Base-by-base conservation (phyloP, 1,140 invertebrate genomes). In the Hyles euphorbiae region DNA sequence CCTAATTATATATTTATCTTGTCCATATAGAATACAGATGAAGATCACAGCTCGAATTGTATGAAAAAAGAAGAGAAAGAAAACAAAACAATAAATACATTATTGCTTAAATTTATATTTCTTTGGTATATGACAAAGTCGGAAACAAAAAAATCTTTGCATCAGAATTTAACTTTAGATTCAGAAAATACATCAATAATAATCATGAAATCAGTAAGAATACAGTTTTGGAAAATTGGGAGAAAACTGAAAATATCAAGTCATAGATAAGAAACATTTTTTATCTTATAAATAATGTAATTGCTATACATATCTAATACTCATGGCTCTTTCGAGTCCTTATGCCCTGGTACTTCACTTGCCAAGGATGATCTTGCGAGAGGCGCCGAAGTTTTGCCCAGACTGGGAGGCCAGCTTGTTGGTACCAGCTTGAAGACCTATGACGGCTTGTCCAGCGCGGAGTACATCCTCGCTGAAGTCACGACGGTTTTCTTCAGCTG, bases 401-500 rank as follows among this genome's bases (percentile, higher is more conserved):
- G 95, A 93, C 77, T 97, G 96, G 1, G 93, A 94, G 5, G 96
- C 96, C 45, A 97, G 93, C 75, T 97, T 96, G 90, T 98, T 98
- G 53, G 94, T 94, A 49, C 98, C 97, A 55, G 96, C 96, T 87
- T 99, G 97, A 0, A 98, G 92, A 62, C 96, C 96, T 66, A 98
- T 97, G 12, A 98, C 92, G 1, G 92, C 90, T 74, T 98, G 92
- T 2, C 97, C 96, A 49, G 96, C 96, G 10, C 93, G 90, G 12
- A 98, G 87, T 73, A 96, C 95, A 72, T 97, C 96, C 68, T 98
- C 95, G 0, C 94, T 94, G 88, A 98, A 99, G 8, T 98, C 94
- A 33, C 97, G 92, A 74, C 94, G 94, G 88, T 96, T 95, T 78
- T 96, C 96, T 58, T 98, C 96, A 11, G 96, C 82, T 3, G 96